These are phyloP conservation scores for Drosophila asahinai DNA, from an alignment of 1,140 invertebrate genomes.

Conservation along the genomic window DNA sequence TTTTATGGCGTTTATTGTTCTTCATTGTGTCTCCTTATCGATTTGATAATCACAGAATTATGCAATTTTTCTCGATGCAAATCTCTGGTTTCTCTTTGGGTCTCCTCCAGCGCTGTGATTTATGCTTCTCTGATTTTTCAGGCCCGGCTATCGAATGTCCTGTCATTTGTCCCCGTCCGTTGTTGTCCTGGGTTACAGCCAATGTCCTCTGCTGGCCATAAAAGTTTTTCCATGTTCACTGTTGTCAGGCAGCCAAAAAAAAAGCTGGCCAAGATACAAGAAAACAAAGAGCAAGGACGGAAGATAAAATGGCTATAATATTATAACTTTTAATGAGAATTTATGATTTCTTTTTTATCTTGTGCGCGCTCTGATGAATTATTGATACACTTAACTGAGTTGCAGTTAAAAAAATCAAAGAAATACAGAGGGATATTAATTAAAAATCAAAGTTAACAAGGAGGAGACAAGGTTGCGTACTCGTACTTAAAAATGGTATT, in stretches of 20 bases:
- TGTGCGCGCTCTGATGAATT: slow-evolving; percentile 37
- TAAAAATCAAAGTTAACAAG: neutral
- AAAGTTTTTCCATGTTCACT: slow-evolving; percentile 64
- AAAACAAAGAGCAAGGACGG: slow-evolving; percentile 18
- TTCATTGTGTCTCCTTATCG: slow-evolving; percentile 37
- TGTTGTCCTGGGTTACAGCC: slow-evolving; percentile 38
- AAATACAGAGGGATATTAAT: neutral
- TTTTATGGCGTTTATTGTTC: slow-evolving; percentile 18
- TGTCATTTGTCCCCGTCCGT: slow-evolving; percentile 63
- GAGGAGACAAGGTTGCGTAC: neutral
- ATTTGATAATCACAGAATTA: slow-evolving; percentile 56
- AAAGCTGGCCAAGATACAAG: neutral
- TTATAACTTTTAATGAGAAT: slow-evolving; percentile 77
- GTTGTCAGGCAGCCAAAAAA: slow-evolving; percentile 62
- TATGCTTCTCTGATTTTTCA: slow-evolving; percentile 33
- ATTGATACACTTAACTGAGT: slow-evolving; percentile 39
- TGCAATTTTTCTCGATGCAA: slow-evolving; percentile 45
- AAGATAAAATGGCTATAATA: slow-evolving; percentile 15
- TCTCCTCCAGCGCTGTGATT: slow-evolving; percentile 46
- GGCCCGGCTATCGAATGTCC: slow-evolving; percentile 51
- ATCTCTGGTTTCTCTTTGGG: slow-evolving; percentile 11
- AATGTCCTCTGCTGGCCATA: slow-evolving; percentile 34
- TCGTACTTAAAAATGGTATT: neutral
- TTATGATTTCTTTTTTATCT: slow-evolving; percentile 66
- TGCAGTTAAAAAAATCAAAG: neutral